A percentile compares a stretch with the other conserved stretches of the same genome.
Evolutionary conservation across 1,140 invertebrate species (phyloP).

Genomic region (Macrotrachela quadricornifera): DNA sequence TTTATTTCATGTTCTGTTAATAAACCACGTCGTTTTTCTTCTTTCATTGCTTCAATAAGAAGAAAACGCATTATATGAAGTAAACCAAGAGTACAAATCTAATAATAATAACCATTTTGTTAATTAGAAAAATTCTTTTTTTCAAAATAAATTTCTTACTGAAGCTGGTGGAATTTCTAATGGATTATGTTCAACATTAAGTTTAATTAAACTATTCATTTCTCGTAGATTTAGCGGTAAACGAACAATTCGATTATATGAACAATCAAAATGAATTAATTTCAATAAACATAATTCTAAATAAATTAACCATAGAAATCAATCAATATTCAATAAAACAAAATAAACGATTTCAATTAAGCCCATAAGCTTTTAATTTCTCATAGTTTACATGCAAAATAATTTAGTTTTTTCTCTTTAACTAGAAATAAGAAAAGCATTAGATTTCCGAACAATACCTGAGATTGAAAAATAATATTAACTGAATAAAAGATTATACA

Average conservation of each 20-base stretch:
- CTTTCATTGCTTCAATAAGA: slow-evolving; percentile 53
- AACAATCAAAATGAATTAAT: slow-evolving; percentile 60
- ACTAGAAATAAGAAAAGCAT: too few species aligned
- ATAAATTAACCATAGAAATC: slow-evolving; percentile 20
- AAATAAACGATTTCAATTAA: neutral
- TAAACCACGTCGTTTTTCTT: slow-evolving; percentile 24
- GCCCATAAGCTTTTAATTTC: too few species aligned
- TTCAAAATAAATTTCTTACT: slow-evolving; percentile 35
- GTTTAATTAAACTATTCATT: slow-evolving; percentile 53
- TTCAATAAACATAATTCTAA: slow-evolving; percentile 61
- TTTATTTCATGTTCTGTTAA: slow-evolving; percentile 9
- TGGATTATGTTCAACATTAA: slow-evolving; percentile 63
- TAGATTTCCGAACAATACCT: too few species aligned
- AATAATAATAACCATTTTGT: slow-evolving; percentile 12
- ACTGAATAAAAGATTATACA: too few species aligned
- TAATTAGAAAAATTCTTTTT: neutral
- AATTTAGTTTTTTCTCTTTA: too few species aligned
- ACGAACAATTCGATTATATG: slow-evolving; percentile 60
- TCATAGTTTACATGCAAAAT: too few species aligned
- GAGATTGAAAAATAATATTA: too few species aligned
- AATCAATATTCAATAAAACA: neutral
- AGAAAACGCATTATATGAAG: slow-evolving; percentile 83
- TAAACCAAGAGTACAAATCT: slow-evolving; percentile 69
- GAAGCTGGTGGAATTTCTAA: slow-evolving; percentile 66
- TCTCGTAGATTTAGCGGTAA: slow-evolving; percentile 60